phyloP scores from a whole-genome alignment of 2,113 vertebrate genomes.

The Engraulis encrasicolus region DNA sequence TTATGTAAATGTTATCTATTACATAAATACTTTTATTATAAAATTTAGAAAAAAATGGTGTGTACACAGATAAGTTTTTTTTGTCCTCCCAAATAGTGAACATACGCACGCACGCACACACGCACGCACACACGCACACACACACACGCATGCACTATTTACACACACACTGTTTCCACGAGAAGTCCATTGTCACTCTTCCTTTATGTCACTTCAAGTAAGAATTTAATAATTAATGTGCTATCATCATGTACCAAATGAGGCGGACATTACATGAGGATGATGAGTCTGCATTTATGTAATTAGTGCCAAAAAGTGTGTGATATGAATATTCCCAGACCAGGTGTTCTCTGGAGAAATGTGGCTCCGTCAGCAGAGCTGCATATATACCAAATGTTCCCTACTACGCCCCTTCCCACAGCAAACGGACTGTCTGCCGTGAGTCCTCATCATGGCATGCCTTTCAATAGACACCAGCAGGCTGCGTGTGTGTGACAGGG shows the following conservation, averaged over 20 bases:
- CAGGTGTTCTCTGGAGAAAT: slow-evolving; percentile 44
- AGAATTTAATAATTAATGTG: neutral
- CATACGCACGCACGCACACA: neutral
- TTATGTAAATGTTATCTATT: too few species aligned
- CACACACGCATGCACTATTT: neutral
- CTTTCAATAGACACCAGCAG: neutral
- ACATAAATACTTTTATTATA: too few species aligned
- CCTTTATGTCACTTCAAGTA: neutral
- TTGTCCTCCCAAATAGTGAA: too few species aligned
- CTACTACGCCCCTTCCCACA: neutral
- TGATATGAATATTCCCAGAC: slow-evolving; percentile 19
- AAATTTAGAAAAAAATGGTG: too few species aligned
- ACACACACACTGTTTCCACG: too few species aligned
- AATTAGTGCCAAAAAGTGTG: slow-evolving; percentile 31
- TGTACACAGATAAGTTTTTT: too few species aligned
- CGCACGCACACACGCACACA: neutral
- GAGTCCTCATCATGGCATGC: slow-evolving; percentile 16
- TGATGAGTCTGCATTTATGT: slow-evolving; percentile 43
- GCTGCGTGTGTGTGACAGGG: neutral
- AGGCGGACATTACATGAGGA: neutral
- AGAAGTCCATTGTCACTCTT: neutral
- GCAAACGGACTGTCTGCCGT: slow-evolving; percentile 29
- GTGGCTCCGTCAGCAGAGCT: slow-evolving; percentile 23
- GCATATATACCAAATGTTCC: neutral
- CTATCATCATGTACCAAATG: slow-evolving; percentile 1